These are phyloP conservation scores for Chloroceryle inda DNA, from an alignment of 2,797 vertebrate genomes.

Conservation along the genomic window DNA sequence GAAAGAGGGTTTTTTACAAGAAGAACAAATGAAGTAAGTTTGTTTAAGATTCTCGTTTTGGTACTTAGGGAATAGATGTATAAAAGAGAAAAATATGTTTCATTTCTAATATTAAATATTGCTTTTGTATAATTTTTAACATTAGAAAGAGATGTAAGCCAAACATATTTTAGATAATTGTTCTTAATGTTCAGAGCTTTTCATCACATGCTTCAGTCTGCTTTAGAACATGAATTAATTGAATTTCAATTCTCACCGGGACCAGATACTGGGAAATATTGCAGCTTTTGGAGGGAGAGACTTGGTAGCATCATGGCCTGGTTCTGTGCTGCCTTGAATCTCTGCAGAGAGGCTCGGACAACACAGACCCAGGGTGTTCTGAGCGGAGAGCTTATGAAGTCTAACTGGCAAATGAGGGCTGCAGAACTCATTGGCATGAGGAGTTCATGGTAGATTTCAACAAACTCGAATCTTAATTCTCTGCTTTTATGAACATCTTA, in stretches of 20 bases:
- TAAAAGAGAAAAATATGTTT: conserved; percentile 25
- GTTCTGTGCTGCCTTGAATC: neutral
- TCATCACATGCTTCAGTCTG: conserved; percentile 19
- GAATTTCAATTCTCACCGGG: conserved; percentile 15
- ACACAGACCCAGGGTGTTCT: neutral
- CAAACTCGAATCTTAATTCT: neutral
- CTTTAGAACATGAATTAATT: conserved; percentile 56
- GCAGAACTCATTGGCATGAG: neutral
- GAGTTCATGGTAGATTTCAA: neutral
- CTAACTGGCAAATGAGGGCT: neutral
- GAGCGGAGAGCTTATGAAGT: neutral
- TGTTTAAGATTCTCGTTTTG: conserved; percentile 45
- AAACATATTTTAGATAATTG: conserved; percentile 46
- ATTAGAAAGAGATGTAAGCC: conserved; percentile 15
- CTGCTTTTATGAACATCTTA: neutral
- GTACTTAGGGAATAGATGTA: conserved; percentile 12
- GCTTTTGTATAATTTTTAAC: conserved; percentile 25
- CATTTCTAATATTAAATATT: conserved; percentile 46
- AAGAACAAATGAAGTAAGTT: conserved; percentile 73
- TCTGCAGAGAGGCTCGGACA: neutral
- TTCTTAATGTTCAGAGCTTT: conserved; percentile 51
- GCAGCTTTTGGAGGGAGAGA: neutral
- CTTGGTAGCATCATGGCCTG: neutral
- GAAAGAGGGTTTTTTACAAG: neutral
- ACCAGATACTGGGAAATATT: conserved; percentile 19